Evolutionary conservation across 2,113 vertebrate genomes (phyloP).

Genomic region (Nothocercus julius): DNA sequence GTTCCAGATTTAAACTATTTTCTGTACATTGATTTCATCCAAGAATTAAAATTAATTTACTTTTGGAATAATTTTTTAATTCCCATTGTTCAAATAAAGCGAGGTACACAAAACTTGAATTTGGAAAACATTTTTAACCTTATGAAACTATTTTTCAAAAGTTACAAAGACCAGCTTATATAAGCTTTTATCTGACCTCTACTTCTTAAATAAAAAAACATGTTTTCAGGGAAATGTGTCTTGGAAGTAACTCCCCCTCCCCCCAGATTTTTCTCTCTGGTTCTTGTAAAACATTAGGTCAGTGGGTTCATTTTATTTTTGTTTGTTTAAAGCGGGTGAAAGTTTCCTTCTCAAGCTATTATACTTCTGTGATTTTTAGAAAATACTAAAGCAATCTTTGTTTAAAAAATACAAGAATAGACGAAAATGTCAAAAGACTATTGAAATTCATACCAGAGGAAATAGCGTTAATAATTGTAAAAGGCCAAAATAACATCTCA

Average conservation of each 20-base stretch:
- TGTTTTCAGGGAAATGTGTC: slow-evolving; percentile 74
- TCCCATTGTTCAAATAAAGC: slow-evolving; percentile 65
- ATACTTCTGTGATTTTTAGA: neutral
- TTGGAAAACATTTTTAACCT: slow-evolving; percentile 74
- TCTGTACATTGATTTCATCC: slow-evolving; percentile 54
- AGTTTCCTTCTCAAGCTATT: slow-evolving; percentile 51
- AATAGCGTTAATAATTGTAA: slow-evolving; percentile 9
- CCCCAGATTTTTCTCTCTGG: slow-evolving; percentile 21
- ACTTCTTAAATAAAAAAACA: slow-evolving; percentile 75
- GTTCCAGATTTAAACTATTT: slow-evolving; percentile 34
- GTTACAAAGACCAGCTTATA: slow-evolving; percentile 72
- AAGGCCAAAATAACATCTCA: slow-evolving; percentile 14
- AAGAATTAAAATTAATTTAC: slow-evolving; percentile 64
- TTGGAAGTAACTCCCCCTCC: slow-evolving; percentile 57
- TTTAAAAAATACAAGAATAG: slow-evolving; percentile 43
- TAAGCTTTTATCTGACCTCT: slow-evolving; percentile 71
- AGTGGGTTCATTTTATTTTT: slow-evolving; percentile 52
- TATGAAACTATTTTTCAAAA: slow-evolving; percentile 74
- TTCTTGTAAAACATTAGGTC: slow-evolving; percentile 72
- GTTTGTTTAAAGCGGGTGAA: slow-evolving; percentile 57
- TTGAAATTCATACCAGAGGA: slow-evolving; percentile 43
- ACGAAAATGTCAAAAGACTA: slow-evolving; percentile 49
- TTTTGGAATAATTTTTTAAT: slow-evolving; percentile 64
- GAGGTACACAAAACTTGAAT: slow-evolving; percentile 67
- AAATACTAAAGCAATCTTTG: slow-evolving; percentile 32